Percentiles rank a stretch among this genome's conserved stretches.
phyloP scores from a whole-genome alignment of 2,797 vertebrate species.

The Tympanoctomys barrerae region DNA sequence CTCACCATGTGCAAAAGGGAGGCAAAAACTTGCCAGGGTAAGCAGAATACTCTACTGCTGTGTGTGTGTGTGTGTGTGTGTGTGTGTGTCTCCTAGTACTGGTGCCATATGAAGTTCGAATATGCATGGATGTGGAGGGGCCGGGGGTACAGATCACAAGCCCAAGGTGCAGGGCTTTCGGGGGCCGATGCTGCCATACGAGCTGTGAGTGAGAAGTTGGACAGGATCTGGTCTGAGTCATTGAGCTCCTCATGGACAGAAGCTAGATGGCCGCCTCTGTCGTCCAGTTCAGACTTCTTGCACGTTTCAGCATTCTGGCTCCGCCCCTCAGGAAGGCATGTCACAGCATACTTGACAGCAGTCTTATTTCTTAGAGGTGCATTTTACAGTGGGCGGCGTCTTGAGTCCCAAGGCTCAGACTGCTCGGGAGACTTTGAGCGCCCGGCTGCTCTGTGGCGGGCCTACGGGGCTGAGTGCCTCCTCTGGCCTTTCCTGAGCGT shows the following conservation, averaged over 20 bases:
- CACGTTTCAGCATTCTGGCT: accelerated
- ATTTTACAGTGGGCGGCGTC: accelerated
- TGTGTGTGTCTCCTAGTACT: accelerated
- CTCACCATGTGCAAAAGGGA: not conserved
- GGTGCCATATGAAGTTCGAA: not conserved
- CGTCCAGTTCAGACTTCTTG: not conserved
- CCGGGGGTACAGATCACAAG: accelerated
- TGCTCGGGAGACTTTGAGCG: not conserved
- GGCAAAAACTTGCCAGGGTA: no score
- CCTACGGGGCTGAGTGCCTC: not conserved
- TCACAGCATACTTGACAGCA: accelerated
- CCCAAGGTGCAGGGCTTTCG: accelerated
- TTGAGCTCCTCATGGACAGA: not conserved
- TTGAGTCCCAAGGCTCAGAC: not conserved
- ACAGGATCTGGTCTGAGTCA: accelerated
- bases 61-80: accelerated
- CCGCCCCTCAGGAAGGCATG: accelerated
- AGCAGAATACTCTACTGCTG: not conserved
- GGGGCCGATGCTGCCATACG: not conserved
- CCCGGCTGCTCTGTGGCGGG: not conserved
- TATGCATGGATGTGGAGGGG: not conserved
- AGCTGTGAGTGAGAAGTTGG: not conserved
- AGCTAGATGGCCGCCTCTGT: not conserved
- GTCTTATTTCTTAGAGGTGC: not conserved
- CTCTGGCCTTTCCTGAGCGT: not conserved